Base-by-base conservation (phyloP, 2,888 invertebrate genomes). In the Orthosia incerta region DNA sequence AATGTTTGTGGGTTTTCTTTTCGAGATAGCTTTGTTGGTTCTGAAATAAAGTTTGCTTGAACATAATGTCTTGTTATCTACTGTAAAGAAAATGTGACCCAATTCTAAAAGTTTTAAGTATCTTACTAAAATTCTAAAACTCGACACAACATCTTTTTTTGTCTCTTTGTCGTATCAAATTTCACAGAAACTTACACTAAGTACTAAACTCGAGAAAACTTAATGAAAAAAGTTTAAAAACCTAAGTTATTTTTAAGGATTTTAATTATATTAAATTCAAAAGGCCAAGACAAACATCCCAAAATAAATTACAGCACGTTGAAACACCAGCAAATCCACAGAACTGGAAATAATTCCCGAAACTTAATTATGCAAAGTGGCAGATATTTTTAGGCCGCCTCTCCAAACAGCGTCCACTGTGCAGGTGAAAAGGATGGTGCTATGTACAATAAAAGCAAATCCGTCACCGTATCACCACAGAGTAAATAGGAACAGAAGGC, bases 361-460 rank as follows among this genome's bases (percentile, higher is more conserved):
- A 81, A 75, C 61, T 66, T 67, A 76, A 82, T 82, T 79, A 82
- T 79, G 79, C 70, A 82, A 76, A 82, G 66, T 68, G 71, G 71
- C 63, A 78, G 76, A 79, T 82, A 82, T 79, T 82, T 82, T 76
- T 79, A 69, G 76, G 62, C 66, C 65, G 56, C 56, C 75, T 80
- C 78, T 74, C 56, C 65, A 77, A 72, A 85, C 79, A 87, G 68
- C 64, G 69, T 50, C 74, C 75, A 51, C 55, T 56, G 55, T 76
- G 71, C 82, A 82, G 80, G 76, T 87, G 76, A 82, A 85, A 85
- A 76, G 82, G 80, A 71, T 74, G 74, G 67, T 74, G 67, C 55
- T 61, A 71, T 23, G 59, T 73, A 74, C 80, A 86, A 86, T 86
- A 82, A 85, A 82, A 86, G 71, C 77, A 82, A 82, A 82, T 71